Base-by-base conservation (phyloP, 1,140 invertebrate species). In the Drosophila ficusphila region DNA sequence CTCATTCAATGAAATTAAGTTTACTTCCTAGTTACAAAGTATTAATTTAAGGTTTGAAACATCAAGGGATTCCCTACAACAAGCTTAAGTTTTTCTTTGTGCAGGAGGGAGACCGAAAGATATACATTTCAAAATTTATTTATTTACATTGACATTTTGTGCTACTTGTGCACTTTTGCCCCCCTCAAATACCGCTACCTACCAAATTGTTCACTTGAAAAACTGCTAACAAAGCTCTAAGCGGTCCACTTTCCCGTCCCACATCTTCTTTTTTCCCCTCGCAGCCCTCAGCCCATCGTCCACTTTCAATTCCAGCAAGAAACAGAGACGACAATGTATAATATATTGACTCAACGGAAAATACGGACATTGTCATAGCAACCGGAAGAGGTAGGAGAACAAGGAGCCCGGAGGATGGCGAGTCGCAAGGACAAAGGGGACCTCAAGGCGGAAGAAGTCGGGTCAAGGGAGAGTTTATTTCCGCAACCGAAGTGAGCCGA, bases 141-240 rank as follows among this genome's bases (percentile, higher is more conserved):
- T 85, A 85, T 85, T 85, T 85, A 85, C 79, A 85, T 85, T 85
- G 81, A 85, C 79, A 85, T 85, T 85, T 85, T 85, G 71, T 85
- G 79, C 79, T 86, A 85, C 81, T 83, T 79, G 76, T 79, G 81
- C 79, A 86, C 56, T 86, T 86, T 57, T 36, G 3, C 48, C 36
- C 16, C 21, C 27, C 36, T 6, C 8, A 31, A n/a, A 14, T n/a
- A n/a, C 11, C 53, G 18, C 14, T 36, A 6, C 9, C 27, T 42
- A 9, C 49, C 41, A 42, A 56, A 53, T 11, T 41, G 53, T 56
- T 73, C 79, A 79, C 79, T 85, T 81, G 38, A 72, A 76, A 79
- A 85, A 85, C 60, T 85, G 81, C 79, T 85, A 85, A 85, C 76
- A 85, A 85, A 85, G 79, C 79, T 86, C 72, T 86, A 86, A 85